phyloP scores from a whole-genome alignment of 2,888 invertebrate genomes.

The Chymomyza caudatula region DNA sequence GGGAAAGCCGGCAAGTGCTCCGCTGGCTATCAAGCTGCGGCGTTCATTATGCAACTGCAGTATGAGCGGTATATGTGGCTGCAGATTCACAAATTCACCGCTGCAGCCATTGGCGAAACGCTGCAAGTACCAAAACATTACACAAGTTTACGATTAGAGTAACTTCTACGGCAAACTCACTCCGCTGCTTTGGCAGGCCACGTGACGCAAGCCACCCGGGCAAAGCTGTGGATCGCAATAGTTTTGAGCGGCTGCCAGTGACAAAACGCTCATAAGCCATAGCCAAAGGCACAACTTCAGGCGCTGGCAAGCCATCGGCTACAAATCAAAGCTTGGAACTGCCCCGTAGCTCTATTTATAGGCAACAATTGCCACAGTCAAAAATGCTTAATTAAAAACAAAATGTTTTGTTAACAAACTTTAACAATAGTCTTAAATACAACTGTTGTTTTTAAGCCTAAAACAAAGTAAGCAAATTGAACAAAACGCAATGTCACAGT shows the following conservation, averaged over 20 bases:
- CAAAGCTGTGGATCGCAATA: conserved; percentile 52
- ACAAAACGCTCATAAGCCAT: background rate
- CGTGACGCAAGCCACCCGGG: conserved; percentile 38
- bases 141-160: background rate
- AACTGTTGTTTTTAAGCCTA: background rate
- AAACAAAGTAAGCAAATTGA: no score
- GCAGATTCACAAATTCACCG: conserved; percentile 44
- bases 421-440: background rate
- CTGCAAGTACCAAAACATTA: conserved; percentile 13
- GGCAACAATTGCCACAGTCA: background rate
- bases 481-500: background rate
- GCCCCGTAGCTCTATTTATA: background rate
- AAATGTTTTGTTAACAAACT: background rate
- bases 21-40: conserved; percentile 58
- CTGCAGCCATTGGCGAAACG: conserved; percentile 48
- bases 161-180: conserved; percentile 33
- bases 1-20: conserved; percentile 45
- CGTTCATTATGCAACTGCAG: conserved; percentile 56
- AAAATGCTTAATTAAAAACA: background rate
- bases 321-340: background rate
- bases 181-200: conserved; percentile 50
- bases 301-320: background rate
- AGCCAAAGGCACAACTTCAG: background rate
- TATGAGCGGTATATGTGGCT: conserved; percentile 37
- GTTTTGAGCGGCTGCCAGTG: conserved; percentile 27